These are phyloP conservation scores for Sinocyclocheilus grahami DNA, from an alignment of 2,113 vertebrate species.

Conservation along the genomic window DNA sequence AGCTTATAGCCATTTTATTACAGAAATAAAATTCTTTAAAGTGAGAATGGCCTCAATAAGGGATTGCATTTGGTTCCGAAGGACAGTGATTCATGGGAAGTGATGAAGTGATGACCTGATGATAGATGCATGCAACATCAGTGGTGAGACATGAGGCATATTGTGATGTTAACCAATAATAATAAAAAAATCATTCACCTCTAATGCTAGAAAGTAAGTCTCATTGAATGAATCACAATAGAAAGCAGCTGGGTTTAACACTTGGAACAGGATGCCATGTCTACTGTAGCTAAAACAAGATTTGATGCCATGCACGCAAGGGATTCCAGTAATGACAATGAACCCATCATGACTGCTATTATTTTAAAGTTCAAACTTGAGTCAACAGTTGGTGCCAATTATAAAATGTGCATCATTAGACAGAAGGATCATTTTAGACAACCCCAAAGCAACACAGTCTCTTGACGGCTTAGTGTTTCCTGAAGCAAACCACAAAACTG, in stretches of 20 bases:
- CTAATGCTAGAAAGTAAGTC: neutral
- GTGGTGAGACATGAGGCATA: neutral
- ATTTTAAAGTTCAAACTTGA: constrained; percentile 12
- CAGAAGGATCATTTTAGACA: neutral
- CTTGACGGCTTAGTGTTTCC: neutral
- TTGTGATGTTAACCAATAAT: neutral
- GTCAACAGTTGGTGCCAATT: neutral
- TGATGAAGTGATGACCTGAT: constrained; percentile 12
- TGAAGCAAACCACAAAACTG: constrained; percentile 8
- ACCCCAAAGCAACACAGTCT: neutral
- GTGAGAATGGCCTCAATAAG: neutral
- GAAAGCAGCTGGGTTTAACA: neutral
- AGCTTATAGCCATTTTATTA: neutral
- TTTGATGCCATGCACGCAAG: neutral
- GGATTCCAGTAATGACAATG: neutral
- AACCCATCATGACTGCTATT: neutral
- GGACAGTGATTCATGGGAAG: constrained; percentile 20
- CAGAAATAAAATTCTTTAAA: neutral
- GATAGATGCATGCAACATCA: neutral
- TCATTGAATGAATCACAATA: constrained; percentile 17
- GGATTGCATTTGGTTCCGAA: neutral
- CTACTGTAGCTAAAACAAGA: neutral
- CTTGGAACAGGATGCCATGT: neutral
- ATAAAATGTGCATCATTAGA: neutral
- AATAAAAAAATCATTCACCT: neutral